Conservation (phyloP, 30 jellyfish, hydroid and myxozoan genomes). For the Hydra vulgaris region DNA sequence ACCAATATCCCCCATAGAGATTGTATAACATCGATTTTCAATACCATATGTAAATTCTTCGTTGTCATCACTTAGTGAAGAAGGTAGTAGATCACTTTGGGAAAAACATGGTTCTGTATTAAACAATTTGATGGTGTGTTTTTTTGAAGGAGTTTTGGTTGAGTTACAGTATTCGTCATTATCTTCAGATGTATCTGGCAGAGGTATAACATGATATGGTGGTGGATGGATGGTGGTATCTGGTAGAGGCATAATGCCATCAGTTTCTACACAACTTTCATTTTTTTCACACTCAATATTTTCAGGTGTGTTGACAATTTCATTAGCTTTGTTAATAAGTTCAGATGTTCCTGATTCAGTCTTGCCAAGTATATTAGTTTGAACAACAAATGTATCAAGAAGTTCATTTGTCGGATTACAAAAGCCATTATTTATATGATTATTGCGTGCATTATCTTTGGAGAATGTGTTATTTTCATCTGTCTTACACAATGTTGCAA, state of each 20-base stretch:
- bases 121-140: not conserved
- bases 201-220: not conserved
- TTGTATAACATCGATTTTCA: slow-evolving; percentile 17
- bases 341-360: not conserved
- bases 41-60: slow-evolving; percentile 9
- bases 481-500: no score
- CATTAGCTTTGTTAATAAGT: not conserved
- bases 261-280: no score
- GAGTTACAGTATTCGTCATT: not conserved
- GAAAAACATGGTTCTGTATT: not conserved
- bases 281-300: not conserved
- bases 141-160: not conserved
- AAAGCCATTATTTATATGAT: not conserved
- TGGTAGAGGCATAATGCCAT: no score
- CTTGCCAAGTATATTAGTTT: not conserved
- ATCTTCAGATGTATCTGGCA: slow-evolving; percentile 4
- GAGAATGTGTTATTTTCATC: no score
- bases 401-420: not conserved
- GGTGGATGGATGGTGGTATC: no score
- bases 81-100: slow-evolving; percentile 1
- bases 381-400: not conserved
- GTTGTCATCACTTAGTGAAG: slow-evolving; percentile 5
- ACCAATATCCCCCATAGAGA: slow-evolving; percentile 19
- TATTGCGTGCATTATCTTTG: not conserved
- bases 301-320: not conserved